Evolutionary conservation across 2,113 vertebrate genomes (phyloP).

Genomic region (Pollimyrus isidori): DNA sequence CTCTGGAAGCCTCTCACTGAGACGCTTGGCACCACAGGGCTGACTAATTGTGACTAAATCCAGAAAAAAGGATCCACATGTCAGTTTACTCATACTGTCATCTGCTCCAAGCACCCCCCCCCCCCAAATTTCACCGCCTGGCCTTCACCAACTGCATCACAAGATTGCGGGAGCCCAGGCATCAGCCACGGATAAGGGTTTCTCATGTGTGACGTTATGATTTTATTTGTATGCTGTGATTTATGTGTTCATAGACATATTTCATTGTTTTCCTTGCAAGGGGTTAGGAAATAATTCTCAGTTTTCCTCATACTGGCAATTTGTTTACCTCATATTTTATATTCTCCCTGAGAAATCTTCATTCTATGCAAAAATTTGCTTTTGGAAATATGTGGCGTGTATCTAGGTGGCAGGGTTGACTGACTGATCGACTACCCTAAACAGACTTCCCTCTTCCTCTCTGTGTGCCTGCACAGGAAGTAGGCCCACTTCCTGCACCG

Average conservation of each 20-base stretch:
- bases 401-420: neutral
- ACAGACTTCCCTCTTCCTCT: neutral
- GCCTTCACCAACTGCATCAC: neutral
- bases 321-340: neutral
- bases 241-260: neutral
- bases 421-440: neutral
- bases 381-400: neutral
- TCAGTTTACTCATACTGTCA: neutral
- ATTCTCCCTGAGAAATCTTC: neutral
- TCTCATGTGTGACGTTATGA: neutral
- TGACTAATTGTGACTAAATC: slow-evolving; percentile 3
- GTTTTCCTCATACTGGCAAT: neutral
- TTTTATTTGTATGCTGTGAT: neutral
- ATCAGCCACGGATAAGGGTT: neutral
- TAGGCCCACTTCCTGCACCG: neutral
- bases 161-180: neutral
- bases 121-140: neutral
- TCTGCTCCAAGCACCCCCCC: neutral
- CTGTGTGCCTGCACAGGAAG: neutral
- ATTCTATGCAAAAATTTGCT: neutral
- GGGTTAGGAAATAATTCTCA: neutral
- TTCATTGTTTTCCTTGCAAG: neutral
- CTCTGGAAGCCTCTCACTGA: neutral
- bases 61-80: neutral
- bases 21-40: neutral